Evolutionary conservation across 2,113 vertebrate genomes (phyloP).

Genomic region (Sylvicapra grimmia): DNA sequence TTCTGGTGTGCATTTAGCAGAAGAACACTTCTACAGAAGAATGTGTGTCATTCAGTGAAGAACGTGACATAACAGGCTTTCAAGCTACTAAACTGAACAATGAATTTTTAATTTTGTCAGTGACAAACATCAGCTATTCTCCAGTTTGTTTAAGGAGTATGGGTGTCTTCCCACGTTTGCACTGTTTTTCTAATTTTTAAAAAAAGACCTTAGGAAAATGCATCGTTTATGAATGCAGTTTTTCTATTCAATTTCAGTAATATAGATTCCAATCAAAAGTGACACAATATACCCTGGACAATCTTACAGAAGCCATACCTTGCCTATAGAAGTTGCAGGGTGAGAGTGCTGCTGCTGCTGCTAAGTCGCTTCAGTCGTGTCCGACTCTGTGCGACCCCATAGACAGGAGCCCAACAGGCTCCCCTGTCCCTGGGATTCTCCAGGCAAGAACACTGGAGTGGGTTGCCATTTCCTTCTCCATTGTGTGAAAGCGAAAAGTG

Average conservation of each 20-base stretch:
- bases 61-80: constrained; percentile 30
- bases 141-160: constrained; percentile 17
- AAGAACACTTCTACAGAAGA: constrained; percentile 24
- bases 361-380: too few relatives aligned
- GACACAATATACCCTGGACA: constrained; percentile 13
- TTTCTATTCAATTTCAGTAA: constrained; percentile 59
- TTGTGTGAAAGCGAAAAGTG: too few relatives aligned
- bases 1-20: constrained; percentile 44
- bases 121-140: constrained; percentile 45
- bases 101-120: constrained; percentile 34
- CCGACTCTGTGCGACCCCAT: too few relatives aligned
- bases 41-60: constrained; percentile 14
- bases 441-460: too few relatives aligned
- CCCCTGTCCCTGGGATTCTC: too few relatives aligned
- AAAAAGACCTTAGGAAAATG: constrained; percentile 66
- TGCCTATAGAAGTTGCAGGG: constrained; percentile 44
- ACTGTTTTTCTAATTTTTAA: constrained; percentile 25
- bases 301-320: constrained; percentile 35
- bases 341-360: too few relatives aligned
- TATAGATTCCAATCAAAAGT: constrained; percentile 57
- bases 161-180: constrained; percentile 35
- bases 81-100: constrained; percentile 42
- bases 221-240: constrained; percentile 60
- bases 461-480: too few relatives aligned
- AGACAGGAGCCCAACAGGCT: too few relatives aligned